phyloP scores from a whole-genome alignment of 2,113 vertebrate genomes.

The Clinocottus analis region DNA sequence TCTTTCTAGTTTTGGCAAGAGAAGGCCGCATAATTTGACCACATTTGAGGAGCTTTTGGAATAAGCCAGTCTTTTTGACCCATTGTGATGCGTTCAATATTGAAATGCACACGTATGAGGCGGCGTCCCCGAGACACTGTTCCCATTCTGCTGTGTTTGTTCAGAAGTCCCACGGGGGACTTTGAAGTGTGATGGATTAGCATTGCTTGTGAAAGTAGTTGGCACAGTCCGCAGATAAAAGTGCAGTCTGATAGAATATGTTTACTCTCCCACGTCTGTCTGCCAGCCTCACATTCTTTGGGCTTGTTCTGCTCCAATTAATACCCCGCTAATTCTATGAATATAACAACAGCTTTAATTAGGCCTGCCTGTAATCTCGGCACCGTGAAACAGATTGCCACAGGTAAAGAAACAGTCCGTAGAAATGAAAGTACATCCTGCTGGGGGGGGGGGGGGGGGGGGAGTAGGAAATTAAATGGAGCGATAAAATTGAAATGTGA shows the following conservation, averaged over 20 bases:
- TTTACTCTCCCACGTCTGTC: conserved; percentile 57
- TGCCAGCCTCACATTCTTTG: conserved; percentile 50
- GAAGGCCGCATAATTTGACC: background rate
- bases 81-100: background rate
- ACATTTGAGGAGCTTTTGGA: background rate
- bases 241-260: conserved; percentile 59
- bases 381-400: conserved; percentile 73
- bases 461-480: conserved; percentile 66
- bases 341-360: conserved; percentile 78
- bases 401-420: conserved; percentile 67
- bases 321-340: conserved; percentile 75
- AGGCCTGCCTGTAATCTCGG: conserved; percentile 69
- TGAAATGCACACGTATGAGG: background rate
- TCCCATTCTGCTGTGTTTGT: conserved; percentile 34
- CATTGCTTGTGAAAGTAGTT: conserved; percentile 53
- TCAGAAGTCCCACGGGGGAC: conserved; percentile 41
- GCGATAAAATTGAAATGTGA: conserved; percentile 73
- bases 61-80: background rate
- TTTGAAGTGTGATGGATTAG: conserved; percentile 66
- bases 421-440: conserved; percentile 47
- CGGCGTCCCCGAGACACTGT: conserved; percentile 1
- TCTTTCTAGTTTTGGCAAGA: background rate
- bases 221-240: conserved; percentile 62
- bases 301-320: conserved; percentile 74
- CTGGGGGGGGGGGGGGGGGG: background rate